These are phyloP conservation scores for Gasterosteus aculeatus DNA, from an alignment of 2,113 vertebrate species.

Conservation along the genomic window DNA sequence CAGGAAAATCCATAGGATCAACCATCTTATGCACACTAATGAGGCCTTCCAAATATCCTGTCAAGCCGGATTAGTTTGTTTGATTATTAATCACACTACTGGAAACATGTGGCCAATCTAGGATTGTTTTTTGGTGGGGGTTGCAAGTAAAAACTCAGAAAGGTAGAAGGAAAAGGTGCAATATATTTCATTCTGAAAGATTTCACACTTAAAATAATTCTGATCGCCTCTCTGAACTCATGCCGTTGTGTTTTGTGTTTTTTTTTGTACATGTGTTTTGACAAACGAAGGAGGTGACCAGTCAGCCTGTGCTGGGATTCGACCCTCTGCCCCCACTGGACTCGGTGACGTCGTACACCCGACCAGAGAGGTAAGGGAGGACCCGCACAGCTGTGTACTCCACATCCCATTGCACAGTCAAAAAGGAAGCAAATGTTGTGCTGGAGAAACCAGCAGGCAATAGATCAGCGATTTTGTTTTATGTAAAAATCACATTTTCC, in stretches of 20 bases:
- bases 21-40: background rate
- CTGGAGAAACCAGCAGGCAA: background rate
- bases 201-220: background rate
- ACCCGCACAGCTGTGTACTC: background rate
- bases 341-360: constrained; percentile 88
- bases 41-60: background rate
- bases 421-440: background rate
- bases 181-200: background rate
- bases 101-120: background rate
- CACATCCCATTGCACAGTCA: background rate
- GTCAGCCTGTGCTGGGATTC: constrained; percentile 93
- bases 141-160: background rate
- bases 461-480: background rate
- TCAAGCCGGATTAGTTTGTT: background rate
- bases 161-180: background rate
- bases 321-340: constrained; percentile 95
- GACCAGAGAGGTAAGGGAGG: constrained; percentile 89
- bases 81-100: background rate
- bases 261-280: background rate
- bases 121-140: background rate
- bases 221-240: constrained; percentile 4
- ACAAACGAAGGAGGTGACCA: constrained; percentile 89
- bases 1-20: background rate
- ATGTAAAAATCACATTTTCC: background rate
- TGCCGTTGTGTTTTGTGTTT: background rate